A percentile compares a stretch with the other conserved stretches of the same genome.
Conservation (phyloP, 2,888 invertebrate genomes). For the Heliconius erato region DNA sequence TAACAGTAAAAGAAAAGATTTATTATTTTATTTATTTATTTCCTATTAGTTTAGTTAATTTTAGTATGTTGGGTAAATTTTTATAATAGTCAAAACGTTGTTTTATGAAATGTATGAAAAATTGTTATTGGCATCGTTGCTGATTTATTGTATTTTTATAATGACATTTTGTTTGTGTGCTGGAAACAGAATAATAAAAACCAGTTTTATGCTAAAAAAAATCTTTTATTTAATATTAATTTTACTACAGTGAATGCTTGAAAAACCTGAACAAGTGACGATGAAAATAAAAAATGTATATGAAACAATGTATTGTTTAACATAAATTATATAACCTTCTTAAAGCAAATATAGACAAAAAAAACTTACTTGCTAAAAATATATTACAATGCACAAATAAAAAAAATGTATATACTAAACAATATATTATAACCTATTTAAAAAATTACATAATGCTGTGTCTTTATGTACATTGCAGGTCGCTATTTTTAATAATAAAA, state of each 20-base stretch:
- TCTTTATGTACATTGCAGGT: too few species aligned
- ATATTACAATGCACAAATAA: too few species aligned
- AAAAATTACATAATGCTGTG: too few species aligned
- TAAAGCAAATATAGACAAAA: too few species aligned
- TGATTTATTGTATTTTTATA: conserved; percentile 53
- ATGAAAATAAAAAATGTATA: background rate
- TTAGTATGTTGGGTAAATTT: conserved; percentile 16
- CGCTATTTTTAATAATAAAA: too few species aligned
- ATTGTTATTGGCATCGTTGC: conserved; percentile 17
- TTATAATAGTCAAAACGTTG: conserved; percentile 40
- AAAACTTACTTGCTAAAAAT: too few species aligned
- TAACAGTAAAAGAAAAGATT: conserved; percentile 63
- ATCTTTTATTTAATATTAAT: conserved; percentile 29
- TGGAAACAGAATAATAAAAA: conserved; percentile 60
- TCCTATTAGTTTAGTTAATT: conserved; percentile 23
- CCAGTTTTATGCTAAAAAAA: conserved; percentile 43
- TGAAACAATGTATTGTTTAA: too few species aligned
- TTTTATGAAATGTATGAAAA: conserved; percentile 1
- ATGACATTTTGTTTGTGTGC: conserved; percentile 59
- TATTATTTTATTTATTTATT: conserved; percentile 71
- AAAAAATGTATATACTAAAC: too few species aligned
- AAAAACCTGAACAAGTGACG: background rate
- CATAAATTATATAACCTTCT: too few species aligned
- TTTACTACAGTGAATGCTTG: background rate
- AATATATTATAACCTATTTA: too few species aligned